phyloP scores from a whole-genome alignment of 2,797 vertebrate species.

The Paguma larvata region DNA sequence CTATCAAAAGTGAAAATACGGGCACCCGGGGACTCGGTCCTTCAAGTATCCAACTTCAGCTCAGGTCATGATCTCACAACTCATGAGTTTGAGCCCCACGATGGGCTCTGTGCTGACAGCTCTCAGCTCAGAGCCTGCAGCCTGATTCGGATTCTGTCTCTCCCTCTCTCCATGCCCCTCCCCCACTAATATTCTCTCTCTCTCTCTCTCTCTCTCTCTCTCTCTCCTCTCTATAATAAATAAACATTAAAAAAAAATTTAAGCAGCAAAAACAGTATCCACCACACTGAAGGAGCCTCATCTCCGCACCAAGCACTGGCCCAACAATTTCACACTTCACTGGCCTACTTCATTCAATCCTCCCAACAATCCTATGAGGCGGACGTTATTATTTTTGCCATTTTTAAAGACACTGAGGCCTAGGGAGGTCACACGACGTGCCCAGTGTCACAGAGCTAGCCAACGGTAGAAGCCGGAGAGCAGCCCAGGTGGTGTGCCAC shows the following conservation, averaged over 20 bases:
- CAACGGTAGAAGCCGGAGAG: not conserved
- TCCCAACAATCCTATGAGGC: not conserved
- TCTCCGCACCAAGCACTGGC: not conserved
- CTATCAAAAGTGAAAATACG: not conserved
- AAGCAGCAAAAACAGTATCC: not conserved
- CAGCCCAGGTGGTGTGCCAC: not conserved
- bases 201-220: no score
- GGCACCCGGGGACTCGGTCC: no score
- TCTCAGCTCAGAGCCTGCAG: no score
- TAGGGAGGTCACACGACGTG: not conserved
- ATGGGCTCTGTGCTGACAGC: no score
- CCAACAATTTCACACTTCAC: not conserved
- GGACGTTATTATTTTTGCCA: not conserved
- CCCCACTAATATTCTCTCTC: no score
- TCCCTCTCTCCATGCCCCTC: no score
- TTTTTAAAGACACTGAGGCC: constrained; percentile 7
- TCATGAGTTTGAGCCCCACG: no score
- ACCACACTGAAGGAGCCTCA: not conserved
- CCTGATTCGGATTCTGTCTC: no score
- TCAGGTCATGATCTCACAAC: no score
- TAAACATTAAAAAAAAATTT: no score
- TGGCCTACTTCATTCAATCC: not conserved
- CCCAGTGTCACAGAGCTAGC: not conserved
- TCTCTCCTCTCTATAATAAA: no score
- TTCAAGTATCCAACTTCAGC: no score